A percentile compares a stretch with the other conserved stretches of the same genome.
These are phyloP conservation scores for Gambusia affinis DNA, from an alignment of 2,113 vertebrate genomes.

Conservation along the genomic window DNA sequence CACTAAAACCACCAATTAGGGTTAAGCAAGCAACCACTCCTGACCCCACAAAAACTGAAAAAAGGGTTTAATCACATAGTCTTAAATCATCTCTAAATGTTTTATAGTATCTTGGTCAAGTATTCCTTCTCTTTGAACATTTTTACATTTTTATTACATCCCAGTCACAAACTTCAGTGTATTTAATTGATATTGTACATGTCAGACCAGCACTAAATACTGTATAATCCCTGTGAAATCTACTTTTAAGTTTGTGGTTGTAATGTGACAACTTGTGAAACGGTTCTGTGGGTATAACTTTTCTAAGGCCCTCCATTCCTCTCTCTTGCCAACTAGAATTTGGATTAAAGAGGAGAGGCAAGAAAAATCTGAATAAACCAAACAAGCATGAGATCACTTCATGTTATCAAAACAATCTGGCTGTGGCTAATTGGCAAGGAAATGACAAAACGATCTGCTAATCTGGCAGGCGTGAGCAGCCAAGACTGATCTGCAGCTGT, in stretches of 20 bases:
- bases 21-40: constrained; percentile 47
- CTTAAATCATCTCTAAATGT: not conserved
- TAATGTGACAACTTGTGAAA: not conserved
- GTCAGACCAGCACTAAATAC: not conserved
- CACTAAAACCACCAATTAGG: constrained; percentile 45
- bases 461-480: constrained; percentile 45
- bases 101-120: not conserved
- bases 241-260: not conserved
- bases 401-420: constrained; percentile 69
- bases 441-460: constrained; percentile 59
- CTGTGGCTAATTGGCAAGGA: constrained; percentile 63
- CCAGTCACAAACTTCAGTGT: not conserved
- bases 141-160: not conserved
- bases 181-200: not conserved
- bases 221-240: not conserved
- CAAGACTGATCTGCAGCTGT: constrained; percentile 54
- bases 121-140: not conserved
- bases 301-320: not conserved
- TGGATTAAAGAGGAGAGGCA: constrained; percentile 29
- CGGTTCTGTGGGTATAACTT: not conserved
- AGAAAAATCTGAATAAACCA: constrained; percentile 50
- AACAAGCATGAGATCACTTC: constrained; percentile 39
- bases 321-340: constrained; percentile 3
- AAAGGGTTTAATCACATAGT: constrained; percentile 15
- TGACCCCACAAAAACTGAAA: constrained; percentile 15